These are phyloP conservation scores for Nylanderia fulva DNA, from an alignment of 1,140 invertebrate genomes.

Conservation along the genomic window DNA sequence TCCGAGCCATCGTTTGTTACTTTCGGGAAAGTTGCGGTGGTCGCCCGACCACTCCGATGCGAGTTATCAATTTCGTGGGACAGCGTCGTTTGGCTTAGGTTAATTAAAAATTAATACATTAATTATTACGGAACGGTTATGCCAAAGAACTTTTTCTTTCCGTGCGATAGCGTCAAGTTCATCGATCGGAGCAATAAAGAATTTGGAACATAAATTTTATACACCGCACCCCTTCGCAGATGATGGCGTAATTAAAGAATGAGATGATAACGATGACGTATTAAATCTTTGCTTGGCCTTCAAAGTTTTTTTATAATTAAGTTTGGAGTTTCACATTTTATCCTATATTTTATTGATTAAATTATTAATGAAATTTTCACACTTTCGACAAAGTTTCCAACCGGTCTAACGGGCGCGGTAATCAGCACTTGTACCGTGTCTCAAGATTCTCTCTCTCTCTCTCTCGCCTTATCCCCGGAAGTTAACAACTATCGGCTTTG, in stretches of 20 bases:
- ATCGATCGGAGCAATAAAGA: neutral
- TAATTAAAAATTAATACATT: slow-evolving; percentile 49
- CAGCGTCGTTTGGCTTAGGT: slow-evolving; percentile 35
- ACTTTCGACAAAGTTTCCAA: slow-evolving; percentile 54
- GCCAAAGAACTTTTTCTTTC: neutral
- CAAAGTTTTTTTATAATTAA: neutral
- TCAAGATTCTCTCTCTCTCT: slow-evolving; percentile 53
- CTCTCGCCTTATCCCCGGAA: slow-evolving; percentile 48
- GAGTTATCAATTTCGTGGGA: slow-evolving; percentile 40
- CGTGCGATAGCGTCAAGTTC: neutral
- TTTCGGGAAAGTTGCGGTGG: slow-evolving; percentile 55
- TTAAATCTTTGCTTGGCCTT: neutral
- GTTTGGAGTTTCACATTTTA: neutral
- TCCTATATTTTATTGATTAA: slow-evolving; percentile 11
- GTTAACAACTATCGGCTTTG: slow-evolving; percentile 58
- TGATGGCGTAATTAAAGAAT: neutral
- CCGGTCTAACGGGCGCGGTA: slow-evolving; percentile 59
- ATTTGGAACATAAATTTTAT: neutral
- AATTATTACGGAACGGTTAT: neutral
- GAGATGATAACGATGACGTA: neutral
- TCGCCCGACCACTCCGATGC: slow-evolving; percentile 21
- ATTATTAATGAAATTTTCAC: slow-evolving; percentile 57
- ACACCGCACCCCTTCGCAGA: neutral
- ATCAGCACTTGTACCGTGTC: slow-evolving; percentile 64
- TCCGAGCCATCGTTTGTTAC: slow-evolving; percentile 59